Conservation (phyloP, 2,797 vertebrate genomes). For the Bufotes viridis region DNA sequence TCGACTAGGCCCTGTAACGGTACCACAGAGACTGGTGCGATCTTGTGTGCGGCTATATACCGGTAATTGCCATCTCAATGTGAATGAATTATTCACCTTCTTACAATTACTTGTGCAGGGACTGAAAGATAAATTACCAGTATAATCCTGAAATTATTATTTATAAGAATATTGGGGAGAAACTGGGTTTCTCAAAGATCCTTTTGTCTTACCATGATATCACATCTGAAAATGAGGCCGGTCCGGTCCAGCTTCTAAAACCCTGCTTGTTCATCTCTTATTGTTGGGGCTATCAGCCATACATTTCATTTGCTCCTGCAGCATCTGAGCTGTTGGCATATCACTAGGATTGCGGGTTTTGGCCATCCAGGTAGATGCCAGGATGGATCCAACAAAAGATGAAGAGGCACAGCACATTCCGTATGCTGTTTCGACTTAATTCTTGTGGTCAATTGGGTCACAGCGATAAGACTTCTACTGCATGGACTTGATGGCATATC, state of each 20-base stretch:
- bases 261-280: not conserved
- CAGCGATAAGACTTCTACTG: not conserved
- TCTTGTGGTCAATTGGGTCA: not conserved
- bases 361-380: too few relatives aligned
- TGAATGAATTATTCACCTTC: too few relatives aligned
- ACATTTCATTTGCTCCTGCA: not conserved
- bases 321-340: not conserved
- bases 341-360: not conserved
- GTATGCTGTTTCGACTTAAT: not conserved
- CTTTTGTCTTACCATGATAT: too few relatives aligned
- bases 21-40: too few relatives aligned
- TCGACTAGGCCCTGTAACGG: too few relatives aligned
- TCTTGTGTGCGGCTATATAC: too few relatives aligned
- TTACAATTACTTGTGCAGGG: too few relatives aligned
- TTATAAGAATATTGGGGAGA: too few relatives aligned
- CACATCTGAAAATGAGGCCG: not conserved
- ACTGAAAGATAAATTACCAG: too few relatives aligned
- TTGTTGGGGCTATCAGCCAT: not conserved
- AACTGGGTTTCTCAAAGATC: too few relatives aligned
- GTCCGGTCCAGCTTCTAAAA: not conserved
- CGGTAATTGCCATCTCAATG: too few relatives aligned
- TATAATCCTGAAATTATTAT: too few relatives aligned
- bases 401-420: not conserved
- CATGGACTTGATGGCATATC: not conserved
- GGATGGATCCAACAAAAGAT: not conserved